Base-by-base conservation (phyloP, 2,888 invertebrate genomes). In the Chrysolina haemoptera region DNA sequence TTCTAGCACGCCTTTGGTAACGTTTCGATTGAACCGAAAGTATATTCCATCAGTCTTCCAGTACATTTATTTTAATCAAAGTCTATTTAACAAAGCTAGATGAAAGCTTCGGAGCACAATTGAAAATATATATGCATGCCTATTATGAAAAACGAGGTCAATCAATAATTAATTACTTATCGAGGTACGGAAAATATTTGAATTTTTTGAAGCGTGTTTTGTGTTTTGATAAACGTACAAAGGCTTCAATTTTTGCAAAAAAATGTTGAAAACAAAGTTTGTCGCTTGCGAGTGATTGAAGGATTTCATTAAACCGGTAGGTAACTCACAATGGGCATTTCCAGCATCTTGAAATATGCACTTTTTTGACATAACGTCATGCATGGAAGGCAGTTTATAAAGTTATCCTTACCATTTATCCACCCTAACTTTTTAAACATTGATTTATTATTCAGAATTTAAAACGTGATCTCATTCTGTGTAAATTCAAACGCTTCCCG, bases 141-240 rank as follows among this genome's bases (percentile, higher is more conserved):
- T 22, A 48, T 65, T 67, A 66, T 68, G 59, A 48, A 75, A 75
- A 73, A 75, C 65, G 43, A 66, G 72, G 72, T 75, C 75, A 67
- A 75, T 72, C 75, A 67, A 75, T 75, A 75, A 70, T 75, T 72
- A 75, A 75, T 75, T 71, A 75, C 71, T 75, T 67, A 63, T 69
- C 40, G 70, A 67, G 66, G 71, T 71, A 71, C 67, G 62, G n/a
- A 20, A 68, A 68, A 68, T 68, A 74, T 71, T 65, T 40, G 71
- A 67, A 68, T 70, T 63, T 74, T 71, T 71, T 43, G 65, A 68
- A 65, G 68, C 69, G 64, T 46, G 59, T 71, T 74, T 74, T 66
- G 22, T 63, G 48, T 69, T 68, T 65, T 74, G 55, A 55, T 53
- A 59, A 50, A 71, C 71, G 71, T 12, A 50, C 50, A 75, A 71